phyloP scores from a whole-genome alignment of 2,797 vertebrate species.

The Smutsia gigantea region DNA sequence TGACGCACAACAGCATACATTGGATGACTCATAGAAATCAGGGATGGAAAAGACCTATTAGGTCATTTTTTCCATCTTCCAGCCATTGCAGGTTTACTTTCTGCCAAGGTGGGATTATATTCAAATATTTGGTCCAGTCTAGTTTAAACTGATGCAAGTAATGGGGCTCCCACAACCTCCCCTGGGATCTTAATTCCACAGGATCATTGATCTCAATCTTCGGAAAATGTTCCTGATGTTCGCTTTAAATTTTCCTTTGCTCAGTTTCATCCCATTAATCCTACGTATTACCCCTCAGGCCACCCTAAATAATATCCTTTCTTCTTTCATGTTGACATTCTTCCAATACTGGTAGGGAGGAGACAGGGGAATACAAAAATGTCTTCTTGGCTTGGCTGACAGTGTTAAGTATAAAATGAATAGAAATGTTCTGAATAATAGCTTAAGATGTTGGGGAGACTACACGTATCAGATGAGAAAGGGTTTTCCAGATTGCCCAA shows the following conservation, averaged over 20 bases:
- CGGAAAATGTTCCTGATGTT: constrained; percentile 86
- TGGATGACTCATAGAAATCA: constrained; percentile 85
- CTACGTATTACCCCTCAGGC: constrained; percentile 81
- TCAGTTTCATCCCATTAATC: constrained; percentile 84
- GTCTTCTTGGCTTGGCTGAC: constrained; percentile 65
- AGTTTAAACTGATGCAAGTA: constrained; percentile 86
- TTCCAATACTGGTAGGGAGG: constrained; percentile 80
- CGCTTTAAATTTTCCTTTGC: constrained; percentile 86
- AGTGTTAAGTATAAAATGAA: constrained; percentile 63
- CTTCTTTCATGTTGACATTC: constrained; percentile 82
- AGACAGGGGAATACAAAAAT: constrained; percentile 73
- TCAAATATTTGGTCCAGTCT: constrained; percentile 87
- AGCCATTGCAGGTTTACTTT: constrained; percentile 82
- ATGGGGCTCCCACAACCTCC: constrained; percentile 84
- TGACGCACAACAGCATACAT: constrained; percentile 83
- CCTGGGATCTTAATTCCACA: constrained; percentile 83
- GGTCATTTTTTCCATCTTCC: constrained; percentile 87
- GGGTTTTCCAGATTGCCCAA: constrained; percentile 68
- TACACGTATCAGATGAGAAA: constrained; percentile 47
- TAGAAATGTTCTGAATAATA: constrained; percentile 73
- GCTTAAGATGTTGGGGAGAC: constrained; percentile 62
- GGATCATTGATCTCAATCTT: constrained; percentile 84
- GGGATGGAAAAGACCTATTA: constrained; percentile 88
- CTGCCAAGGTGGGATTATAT: constrained; percentile 89
- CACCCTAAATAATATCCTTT: constrained; percentile 83